Evolutionary conservation across 2,113 vertebrate species (phyloP).

Genomic region (Tautogolabrus adspersus): DNA sequence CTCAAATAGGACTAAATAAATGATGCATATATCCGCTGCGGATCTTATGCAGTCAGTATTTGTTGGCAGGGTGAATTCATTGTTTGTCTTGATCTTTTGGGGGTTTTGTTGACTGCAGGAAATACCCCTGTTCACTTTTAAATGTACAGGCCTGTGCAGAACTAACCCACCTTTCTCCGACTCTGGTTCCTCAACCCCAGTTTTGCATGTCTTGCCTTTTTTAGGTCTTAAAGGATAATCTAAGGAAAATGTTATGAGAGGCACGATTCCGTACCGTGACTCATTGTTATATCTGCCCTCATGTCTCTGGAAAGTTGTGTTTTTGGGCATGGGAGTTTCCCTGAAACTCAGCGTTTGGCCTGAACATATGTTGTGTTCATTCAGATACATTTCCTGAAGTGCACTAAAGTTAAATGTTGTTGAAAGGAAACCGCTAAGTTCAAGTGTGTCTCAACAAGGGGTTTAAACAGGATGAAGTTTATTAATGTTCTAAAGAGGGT

Average conservation of each 20-base stretch:
- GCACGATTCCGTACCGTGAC: neutral
- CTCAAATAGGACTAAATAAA: too few species aligned
- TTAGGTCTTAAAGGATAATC: neutral
- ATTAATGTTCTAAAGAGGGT: too few species aligned
- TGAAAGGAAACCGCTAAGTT: neutral
- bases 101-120: neutral
- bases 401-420: neutral
- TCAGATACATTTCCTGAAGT: neutral
- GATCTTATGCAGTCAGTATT: neutral
- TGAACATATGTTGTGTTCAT: neutral
- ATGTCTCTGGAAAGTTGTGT: slow-evolving; percentile 34
- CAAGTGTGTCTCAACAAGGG: neutral
- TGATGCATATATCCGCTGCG: neutral
- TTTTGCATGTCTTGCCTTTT: neutral
- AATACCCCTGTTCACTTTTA: neutral
- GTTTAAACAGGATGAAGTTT: neutral
- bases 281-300: slow-evolving; percentile 10
- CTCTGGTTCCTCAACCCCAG: neutral
- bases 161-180: neutral
- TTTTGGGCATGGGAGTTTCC: slow-evolving; percentile 15
- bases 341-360: slow-evolving; percentile 33
- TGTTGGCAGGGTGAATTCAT: neutral
- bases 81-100: too few species aligned
- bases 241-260: slow-evolving; percentile 39
- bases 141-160: neutral